Percentiles rank a stretch among this genome's conserved stretches.
phyloP scores from a whole-genome alignment of 2,888 invertebrate species.

The Scaeva pyrastri region DNA sequence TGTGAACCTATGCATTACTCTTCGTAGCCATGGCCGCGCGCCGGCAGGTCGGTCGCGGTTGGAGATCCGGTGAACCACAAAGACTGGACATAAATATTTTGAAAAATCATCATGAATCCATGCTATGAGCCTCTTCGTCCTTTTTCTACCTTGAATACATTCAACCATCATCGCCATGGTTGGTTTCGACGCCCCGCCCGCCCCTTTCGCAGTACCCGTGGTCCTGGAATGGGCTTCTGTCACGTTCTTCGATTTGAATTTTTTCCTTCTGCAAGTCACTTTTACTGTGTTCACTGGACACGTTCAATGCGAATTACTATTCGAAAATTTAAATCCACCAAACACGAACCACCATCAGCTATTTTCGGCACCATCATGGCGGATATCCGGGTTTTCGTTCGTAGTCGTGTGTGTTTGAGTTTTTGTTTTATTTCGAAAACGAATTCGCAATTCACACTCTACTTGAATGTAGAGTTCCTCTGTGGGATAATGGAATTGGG shows the following conservation, averaged over 20 bases:
- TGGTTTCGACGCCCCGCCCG: not conserved
- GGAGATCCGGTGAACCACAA: slow-evolving; percentile 20
- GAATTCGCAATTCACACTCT: slow-evolving; percentile 15
- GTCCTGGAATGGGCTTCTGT: slow-evolving; percentile 10
- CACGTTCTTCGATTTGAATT: slow-evolving; percentile 54
- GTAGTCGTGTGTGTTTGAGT: not conserved
- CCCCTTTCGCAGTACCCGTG: too few relatives aligned
- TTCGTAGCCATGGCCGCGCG: not conserved
- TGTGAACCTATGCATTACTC: not conserved
- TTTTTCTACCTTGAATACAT: not conserved
- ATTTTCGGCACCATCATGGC: slow-evolving; percentile 28
- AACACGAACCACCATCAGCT: slow-evolving; percentile 43
- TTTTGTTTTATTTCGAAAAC: not conserved
- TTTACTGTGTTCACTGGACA: slow-evolving; percentile 17
- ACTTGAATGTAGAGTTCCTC: slow-evolving; percentile 1
- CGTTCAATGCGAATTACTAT: slow-evolving; percentile 41
- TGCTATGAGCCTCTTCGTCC: slow-evolving; percentile 35
- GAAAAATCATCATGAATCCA: slow-evolving; percentile 42
- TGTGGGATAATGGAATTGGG: slow-evolving; percentile 58
- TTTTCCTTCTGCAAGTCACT: not conserved
- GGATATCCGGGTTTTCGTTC: slow-evolving; percentile 50
- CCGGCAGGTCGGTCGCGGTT: not conserved
- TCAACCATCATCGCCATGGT: not conserved
- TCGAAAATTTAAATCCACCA: slow-evolving; percentile 63
- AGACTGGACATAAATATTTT: not conserved